A percentile compares a stretch with the other conserved stretches of the same genome.
These are phyloP conservation scores for Drosophila sp. DNA, from an alignment of 1,140 invertebrate species.

Conservation along the genomic window DNA sequence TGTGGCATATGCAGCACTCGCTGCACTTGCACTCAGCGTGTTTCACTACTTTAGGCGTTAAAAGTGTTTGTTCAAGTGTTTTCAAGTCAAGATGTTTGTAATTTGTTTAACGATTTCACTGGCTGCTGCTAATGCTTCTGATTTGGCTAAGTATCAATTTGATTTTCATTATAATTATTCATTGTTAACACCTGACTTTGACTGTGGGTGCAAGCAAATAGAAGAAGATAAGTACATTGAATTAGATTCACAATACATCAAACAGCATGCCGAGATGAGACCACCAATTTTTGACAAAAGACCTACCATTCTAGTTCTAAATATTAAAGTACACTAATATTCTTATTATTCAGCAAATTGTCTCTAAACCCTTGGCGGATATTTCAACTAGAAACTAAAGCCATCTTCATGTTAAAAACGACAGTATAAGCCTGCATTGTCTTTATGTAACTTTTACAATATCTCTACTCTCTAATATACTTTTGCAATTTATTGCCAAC, in stretches of 20 bases:
- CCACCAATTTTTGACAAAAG: neutral
- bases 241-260: neutral
- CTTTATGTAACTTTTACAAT: no score
- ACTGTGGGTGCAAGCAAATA: neutral
- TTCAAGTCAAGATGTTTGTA: conserved; percentile 22
- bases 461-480: neutral
- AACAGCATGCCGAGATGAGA: neutral
- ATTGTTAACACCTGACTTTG: neutral
- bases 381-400: no score
- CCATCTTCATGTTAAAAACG: no score
- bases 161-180: conserved; percentile 3
- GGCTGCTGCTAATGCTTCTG: conserved; percentile 34
- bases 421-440: no score
- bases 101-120: conserved; percentile 45
- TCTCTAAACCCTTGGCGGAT: no score
- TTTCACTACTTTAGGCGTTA: conserved; percentile 19
- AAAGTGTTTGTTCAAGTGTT: conserved; percentile 31
- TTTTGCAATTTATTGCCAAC: neutral
- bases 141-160: neutral
- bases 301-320: neutral
- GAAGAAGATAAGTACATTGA: neutral
- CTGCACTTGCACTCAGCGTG: conserved; percentile 14
- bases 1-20: conserved; percentile 41
- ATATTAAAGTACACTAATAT: no score
- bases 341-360: no score